Base-by-base conservation (phyloP, 2,888 invertebrate genomes). In the Eurois occulta region DNA sequence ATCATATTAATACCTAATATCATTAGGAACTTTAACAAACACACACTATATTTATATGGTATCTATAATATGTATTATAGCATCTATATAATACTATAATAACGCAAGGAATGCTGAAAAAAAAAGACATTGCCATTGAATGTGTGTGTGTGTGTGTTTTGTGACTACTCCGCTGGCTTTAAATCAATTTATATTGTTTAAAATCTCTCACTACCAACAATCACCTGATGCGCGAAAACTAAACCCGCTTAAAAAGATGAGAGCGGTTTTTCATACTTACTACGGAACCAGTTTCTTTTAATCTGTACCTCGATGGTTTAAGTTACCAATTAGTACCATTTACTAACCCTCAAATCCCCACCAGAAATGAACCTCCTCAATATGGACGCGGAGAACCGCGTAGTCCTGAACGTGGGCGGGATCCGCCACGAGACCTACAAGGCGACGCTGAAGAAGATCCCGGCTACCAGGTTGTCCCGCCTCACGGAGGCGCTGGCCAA, bases 321-420 rank as follows among this genome's bases (percentile, higher is more conserved):
- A 60, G 32, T 32, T 3, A 18, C 32, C 32, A 32, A 60, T 35
- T 1, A 21, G 18, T 18, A n/a, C n/a, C 16, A 18, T n/a, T 18
- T 28, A 18, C 41, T 86, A 58, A 79, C 2, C 35, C 1, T 7
- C 0, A 16, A 2, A 7, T 62, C 32, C 65, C 72, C 77, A 69
- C 65, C 93, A 96, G 96, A 97, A 95, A 99, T 99, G 99, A 99
- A 99, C 97, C 97, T 98, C 94, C 98, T 98, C 93, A 99, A 99
- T 95, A 98, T 99, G 98, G 99, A 99, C 97, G 98, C 99, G 96
- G 99, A 99, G 96, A 99, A 99, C 98, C 98, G 99, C 95, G 99
- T 99, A 92, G 99, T 99, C 88, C 98, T 99, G 92, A 99, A 99
- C 96, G 99, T 99, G 90, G 99, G 99, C 67, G 99, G 99, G 72